Base-by-base conservation (phyloP, 2,797 vertebrate genomes). In the Thripadectes ignobilis region DNA sequence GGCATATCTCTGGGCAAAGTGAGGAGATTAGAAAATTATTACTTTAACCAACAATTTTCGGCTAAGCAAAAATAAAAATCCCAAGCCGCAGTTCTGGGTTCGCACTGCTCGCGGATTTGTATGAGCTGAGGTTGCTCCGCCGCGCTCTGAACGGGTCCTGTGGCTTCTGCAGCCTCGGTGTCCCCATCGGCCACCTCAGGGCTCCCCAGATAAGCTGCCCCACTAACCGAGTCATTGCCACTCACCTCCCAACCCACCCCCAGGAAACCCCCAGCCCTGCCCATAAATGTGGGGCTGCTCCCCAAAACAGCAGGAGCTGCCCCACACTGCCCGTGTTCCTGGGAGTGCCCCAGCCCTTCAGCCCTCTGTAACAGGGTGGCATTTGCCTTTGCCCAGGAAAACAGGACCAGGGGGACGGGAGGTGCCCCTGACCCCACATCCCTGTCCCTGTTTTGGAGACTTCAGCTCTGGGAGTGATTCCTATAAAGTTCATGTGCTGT, bases 241-340 rank as follows among this genome's bases (percentile, higher is more conserved):
- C 3, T 18, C 51, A 10, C 30, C 7, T 79, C 52, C 41, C 41
- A 59, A 21, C 14, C 21, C 3, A 6, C 24, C 32, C 32, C 45
- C 19, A 18, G 58, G 24, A 66, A 88, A 43, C 10, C 5, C n/a
- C 10, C 15, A 29, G 34, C 27, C 43, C 32, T 54, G 17, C 34
- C n/a, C 55, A 6, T 7, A 27, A 39, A 63, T 58, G 14, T 36
- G 69, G 46, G 59, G 22, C 12, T 48, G 43, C 51, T 46, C 38
- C 10, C 21, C 38, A 38, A 11, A 73, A 30, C 27, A 43, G 21
- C 73, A 41, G 39, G 54, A 30, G 34, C 59, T 16, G 32, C 15
- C 29, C 0, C 2, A n/a, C n/a, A 29, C 18, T 12, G 14, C 26
- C 9, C 2, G 2, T 12, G 49, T 1, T 1, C 23, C 5, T 27